A percentile compares a stretch with the other conserved stretches of the same genome.
Evolutionary conservation across 2,113 vertebrate species (phyloP).

Genomic region (Reinhardtius hippoglossoides): DNA sequence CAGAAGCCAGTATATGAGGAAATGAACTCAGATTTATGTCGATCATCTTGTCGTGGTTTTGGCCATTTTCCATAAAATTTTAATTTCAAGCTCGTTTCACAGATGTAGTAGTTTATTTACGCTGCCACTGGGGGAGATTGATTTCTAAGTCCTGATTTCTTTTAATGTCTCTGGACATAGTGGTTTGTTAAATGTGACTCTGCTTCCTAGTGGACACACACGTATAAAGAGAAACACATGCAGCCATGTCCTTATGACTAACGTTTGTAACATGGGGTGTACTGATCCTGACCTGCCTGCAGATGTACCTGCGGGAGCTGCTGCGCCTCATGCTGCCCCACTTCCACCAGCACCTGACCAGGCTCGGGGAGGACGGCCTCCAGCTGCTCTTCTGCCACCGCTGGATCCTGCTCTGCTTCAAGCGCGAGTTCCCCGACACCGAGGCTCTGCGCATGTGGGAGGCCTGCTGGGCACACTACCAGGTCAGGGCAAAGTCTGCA

Average conservation of each 20-base stretch:
- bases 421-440: conserved; percentile 93
- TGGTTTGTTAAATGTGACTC: background rate
- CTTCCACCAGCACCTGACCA: conserved; percentile 92
- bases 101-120: background rate
- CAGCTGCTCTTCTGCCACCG: conserved; percentile 99
- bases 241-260: background rate
- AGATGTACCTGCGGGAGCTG: conserved; percentile 96
- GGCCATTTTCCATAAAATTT: background rate
- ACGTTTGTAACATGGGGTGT: background rate
- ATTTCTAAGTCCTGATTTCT: background rate
- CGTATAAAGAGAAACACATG: background rate
- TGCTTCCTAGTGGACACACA: background rate
- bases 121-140: background rate
- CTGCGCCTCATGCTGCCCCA: conserved; percentile 88
- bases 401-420: conserved; percentile 99
- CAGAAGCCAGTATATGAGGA: too few relatives aligned
- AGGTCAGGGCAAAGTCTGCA: conserved; percentile 81
- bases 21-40: too few relatives aligned
- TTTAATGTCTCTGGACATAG: background rate
- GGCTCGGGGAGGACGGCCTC: conserved; percentile 93
- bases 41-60: background rate
- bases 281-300: conserved; percentile 21
- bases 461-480: conserved; percentile 98
- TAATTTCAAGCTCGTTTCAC: background rate
- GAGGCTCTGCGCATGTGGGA: conserved; percentile 98